These are phyloP conservation scores for Dromiciops gliroides DNA, from an alignment of 2,113 vertebrate genomes.

Conservation along the genomic window DNA sequence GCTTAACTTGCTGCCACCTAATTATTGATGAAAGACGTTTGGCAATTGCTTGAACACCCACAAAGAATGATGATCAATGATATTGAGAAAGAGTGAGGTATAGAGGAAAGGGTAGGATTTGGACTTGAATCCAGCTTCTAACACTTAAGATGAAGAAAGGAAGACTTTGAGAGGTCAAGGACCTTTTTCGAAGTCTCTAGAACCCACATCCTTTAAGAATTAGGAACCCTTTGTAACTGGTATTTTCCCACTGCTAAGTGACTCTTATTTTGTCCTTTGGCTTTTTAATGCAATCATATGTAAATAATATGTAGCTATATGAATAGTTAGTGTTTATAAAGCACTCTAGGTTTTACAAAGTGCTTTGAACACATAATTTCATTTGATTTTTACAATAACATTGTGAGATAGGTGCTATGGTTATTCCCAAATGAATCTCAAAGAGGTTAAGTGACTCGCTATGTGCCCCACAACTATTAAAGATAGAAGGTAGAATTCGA, in stretches of 20 bases:
- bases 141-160: background rate
- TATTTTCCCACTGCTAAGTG: background rate
- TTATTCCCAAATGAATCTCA: background rate
- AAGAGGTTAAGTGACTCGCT: background rate
- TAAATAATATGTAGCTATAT: background rate
- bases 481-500: background rate
- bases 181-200: background rate
- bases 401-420: background rate
- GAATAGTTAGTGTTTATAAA: background rate
- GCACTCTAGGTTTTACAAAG: too few relatives aligned
- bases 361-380: background rate
- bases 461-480: background rate
- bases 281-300: background rate
- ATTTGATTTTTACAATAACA: background rate
- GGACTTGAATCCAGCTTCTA: background rate
- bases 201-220: constrained; percentile 1
- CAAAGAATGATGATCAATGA: background rate
- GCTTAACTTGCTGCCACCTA: background rate
- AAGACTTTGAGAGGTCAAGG: background rate
- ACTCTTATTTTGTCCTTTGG: background rate
- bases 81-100: background rate
- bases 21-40: background rate
- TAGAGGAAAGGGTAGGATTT: background rate
- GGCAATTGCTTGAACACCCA: background rate
- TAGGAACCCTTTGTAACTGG: background rate